Percentiles rank a stretch among this genome's conserved stretches.
Evolutionary conservation across 2,888 invertebrate species (phyloP).

Genomic region (Zygothrica quintamaculata): DNA sequence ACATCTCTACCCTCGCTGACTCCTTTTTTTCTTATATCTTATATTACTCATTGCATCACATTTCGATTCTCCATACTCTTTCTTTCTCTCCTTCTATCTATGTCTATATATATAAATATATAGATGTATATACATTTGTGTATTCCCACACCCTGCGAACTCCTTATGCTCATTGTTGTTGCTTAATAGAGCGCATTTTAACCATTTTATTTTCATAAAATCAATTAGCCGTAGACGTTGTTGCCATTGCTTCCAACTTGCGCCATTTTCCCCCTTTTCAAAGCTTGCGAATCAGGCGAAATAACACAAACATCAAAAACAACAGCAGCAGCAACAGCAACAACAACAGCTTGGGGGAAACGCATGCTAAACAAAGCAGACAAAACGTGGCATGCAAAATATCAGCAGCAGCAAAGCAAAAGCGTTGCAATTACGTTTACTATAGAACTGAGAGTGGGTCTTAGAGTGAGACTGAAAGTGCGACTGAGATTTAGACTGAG

Average conservation of each 20-base stretch:
- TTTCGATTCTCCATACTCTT: background rate
- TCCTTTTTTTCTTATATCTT: constrained; percentile 6
- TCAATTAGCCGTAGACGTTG: constrained; percentile 64
- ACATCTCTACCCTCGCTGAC: constrained; percentile 28
- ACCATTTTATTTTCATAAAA: constrained; percentile 78
- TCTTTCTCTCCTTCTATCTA: background rate
- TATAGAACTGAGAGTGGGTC: background rate
- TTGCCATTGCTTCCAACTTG: constrained; percentile 28
- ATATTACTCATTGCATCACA: background rate
- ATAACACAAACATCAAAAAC: constrained; percentile 18
- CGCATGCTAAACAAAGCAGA: constrained; percentile 51
- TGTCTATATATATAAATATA: too few species aligned
- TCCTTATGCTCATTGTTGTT: constrained; percentile 65
- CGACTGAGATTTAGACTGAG: background rate
- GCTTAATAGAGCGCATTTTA: constrained; percentile 79
- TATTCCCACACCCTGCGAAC: background rate
- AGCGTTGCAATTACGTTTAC: background rate
- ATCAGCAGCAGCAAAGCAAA: constrained; percentile 37
- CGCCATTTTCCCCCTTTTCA: constrained; percentile 52
- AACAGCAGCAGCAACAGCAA: constrained; percentile 5
- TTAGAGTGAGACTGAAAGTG: background rate
- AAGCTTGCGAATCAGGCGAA: constrained; percentile 43
- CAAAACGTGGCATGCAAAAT: constrained; percentile 56
- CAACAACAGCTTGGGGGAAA: constrained; percentile 11
- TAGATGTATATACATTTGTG: background rate